Conservation (phyloP, 1,140 invertebrate genomes). For the Drosophila takahashii region DNA sequence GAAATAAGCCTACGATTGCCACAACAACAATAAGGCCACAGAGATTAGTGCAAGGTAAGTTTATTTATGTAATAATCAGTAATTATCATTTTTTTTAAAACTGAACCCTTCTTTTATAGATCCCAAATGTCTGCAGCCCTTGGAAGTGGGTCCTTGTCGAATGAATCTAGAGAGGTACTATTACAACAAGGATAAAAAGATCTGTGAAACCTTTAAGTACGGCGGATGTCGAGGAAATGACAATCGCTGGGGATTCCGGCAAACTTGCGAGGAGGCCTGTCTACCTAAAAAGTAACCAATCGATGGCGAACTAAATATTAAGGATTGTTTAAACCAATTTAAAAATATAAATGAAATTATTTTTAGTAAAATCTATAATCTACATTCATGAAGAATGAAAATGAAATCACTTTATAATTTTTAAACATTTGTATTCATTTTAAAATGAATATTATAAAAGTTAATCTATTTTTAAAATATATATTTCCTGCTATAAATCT, state of each 20-base stretch:
- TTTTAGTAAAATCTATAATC: not conserved
- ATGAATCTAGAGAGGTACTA: constrained; percentile 78
- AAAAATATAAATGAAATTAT: not conserved
- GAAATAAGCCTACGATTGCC: constrained; percentile 7
- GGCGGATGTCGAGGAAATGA: constrained; percentile 92
- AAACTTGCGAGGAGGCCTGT: constrained; percentile 89
- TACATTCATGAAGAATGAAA: too few relatives aligned
- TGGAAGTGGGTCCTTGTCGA: constrained; percentile 73
- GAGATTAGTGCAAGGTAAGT: constrained; percentile 15
- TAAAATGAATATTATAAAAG: too few relatives aligned
- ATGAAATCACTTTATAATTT: too few relatives aligned
- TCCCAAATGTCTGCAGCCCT: constrained; percentile 71
- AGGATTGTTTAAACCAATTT: not conserved
- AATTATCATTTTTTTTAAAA: not conserved
- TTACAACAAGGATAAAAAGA: constrained; percentile 71
- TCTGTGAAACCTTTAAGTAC: constrained; percentile 89
- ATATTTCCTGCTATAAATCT: too few relatives aligned
- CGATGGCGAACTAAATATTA: not conserved
- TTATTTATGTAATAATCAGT: too few relatives aligned
- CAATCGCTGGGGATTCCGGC: constrained; percentile 90
- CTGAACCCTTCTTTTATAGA: constrained; percentile 29
- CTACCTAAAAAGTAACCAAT: constrained; percentile 40
- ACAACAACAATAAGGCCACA: constrained; percentile 17
- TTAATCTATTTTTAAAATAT: too few relatives aligned
- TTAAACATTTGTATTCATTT: too few relatives aligned